Base-by-base conservation (phyloP, 2,888 invertebrate genomes). In the Drosophila kambysellisi region DNA sequence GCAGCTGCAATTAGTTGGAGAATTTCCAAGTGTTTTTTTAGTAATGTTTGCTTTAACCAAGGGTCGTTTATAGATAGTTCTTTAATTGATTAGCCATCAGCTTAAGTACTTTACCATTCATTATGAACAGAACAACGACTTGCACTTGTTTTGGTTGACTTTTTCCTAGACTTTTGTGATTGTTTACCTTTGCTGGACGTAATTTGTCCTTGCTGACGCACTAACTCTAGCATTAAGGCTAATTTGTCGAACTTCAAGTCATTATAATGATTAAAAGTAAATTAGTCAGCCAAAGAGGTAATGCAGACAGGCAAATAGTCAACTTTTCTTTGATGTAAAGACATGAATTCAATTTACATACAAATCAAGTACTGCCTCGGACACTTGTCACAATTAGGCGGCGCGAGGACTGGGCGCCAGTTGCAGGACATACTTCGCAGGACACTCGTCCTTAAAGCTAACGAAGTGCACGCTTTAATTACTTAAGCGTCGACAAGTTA, bases 261-360 rank as follows among this genome's bases (percentile, higher is more conserved):
- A 89, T 89, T 90, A 89, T 74, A 81, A 80, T 89, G 88, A 89
- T 89, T 89, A 89, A 89, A 90, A 84, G 89, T 81, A 85, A 90
- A 88, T 90, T 89, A 89, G 88, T 74, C 83, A 30, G 56, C 64
- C 66, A 74, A 75, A 74, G 76, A 74, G 85, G 81, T 83, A 74
- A 68, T 43, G 48, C 61, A 41, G 70, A 17, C 64, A 57, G 52
- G 50, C 48, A 51, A 70, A 64, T 65, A 63, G 72, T 61, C 54
- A 74, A 79, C 73, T 83, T 82, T 74, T 73, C 64, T 79, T 85
- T 89, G 85, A 79, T 71, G 70, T 64, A 64, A 74, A 71, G 74
- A 72, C 53, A 74, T 62, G 78, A 81, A 87, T 88, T 91, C 73
- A 85, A 90, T 91, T 91, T 91, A 82, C 90, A 90, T 90, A 86